Evolutionary conservation across 2,797 vertebrate genomes (phyloP).

Genomic region (Malacoraja senta): DNA sequence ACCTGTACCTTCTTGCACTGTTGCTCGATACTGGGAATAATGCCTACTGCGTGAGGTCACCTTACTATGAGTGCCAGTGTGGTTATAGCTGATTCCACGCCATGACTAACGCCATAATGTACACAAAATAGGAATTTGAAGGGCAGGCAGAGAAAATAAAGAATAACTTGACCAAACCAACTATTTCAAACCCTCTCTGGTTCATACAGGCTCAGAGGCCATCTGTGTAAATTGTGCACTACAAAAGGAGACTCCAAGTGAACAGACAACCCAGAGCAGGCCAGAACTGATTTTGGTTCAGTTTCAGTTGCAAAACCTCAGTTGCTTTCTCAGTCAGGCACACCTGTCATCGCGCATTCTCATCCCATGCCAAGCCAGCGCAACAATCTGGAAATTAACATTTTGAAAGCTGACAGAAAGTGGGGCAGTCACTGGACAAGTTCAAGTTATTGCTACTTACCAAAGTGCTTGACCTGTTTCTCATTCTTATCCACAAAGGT

Average conservation of each 20-base stretch:
- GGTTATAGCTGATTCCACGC: too few relatives aligned
- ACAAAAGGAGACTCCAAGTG: background rate
- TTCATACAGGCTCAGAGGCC: background rate
- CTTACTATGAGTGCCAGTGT: too few relatives aligned
- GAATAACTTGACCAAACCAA: background rate
- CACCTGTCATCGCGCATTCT: background rate
- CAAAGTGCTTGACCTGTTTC: constrained; percentile 77
- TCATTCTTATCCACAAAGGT: constrained; percentile 71
- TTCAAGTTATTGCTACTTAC: constrained; percentile 50
- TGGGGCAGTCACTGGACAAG: background rate
- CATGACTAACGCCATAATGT: too few relatives aligned
- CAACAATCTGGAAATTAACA: background rate
- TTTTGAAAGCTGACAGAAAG: background rate
- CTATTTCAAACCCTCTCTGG: background rate
- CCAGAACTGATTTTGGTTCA: background rate
- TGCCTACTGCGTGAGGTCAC: too few relatives aligned
- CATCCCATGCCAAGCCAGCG: background rate
- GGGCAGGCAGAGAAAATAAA: background rate
- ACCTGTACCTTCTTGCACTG: too few relatives aligned
- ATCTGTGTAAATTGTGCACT: background rate
- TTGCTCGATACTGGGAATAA: too few relatives aligned
- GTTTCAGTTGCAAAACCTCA: background rate
- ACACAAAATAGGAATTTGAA: background rate
- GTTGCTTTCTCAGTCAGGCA: too few relatives aligned
- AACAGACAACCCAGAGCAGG: background rate